These are phyloP conservation scores for Drosophila prolongata DNA, from an alignment of 2,888 invertebrate genomes.

Conservation along the genomic window DNA sequence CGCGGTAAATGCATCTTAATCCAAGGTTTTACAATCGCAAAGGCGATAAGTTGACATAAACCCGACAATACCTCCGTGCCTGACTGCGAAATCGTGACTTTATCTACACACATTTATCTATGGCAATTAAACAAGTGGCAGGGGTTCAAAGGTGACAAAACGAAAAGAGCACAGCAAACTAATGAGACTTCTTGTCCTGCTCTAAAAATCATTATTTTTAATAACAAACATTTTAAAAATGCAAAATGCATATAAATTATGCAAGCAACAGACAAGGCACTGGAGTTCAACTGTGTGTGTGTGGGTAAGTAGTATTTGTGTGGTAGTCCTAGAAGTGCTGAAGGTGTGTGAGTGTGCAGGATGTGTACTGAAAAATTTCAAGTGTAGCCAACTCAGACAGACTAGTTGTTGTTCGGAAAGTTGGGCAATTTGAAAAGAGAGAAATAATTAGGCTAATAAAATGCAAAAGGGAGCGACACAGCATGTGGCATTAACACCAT, in stretches of 20 bases:
- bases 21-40: constrained; percentile 12
- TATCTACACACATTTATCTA: constrained; percentile 21
- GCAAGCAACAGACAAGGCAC: constrained; percentile 56
- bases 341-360: constrained; percentile 59
- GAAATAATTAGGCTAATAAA: constrained; percentile 51
- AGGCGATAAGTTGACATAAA: constrained; percentile 33
- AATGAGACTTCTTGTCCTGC: constrained; percentile 55
- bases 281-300: constrained; percentile 20
- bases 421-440: constrained; percentile 44
- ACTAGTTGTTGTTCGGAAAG: constrained; percentile 29
- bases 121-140: constrained; percentile 22
- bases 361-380: constrained; percentile 55
- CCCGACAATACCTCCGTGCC: constrained; percentile 23
- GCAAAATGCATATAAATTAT: constrained; percentile 64
- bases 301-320: constrained; percentile 11
- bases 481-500: constrained; percentile 45
- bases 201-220: constrained; percentile 66
- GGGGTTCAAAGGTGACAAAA: constrained; percentile 14
- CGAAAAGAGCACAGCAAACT: constrained; percentile 29
- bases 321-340: constrained; percentile 39
- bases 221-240: constrained; percentile 52
- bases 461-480: constrained; percentile 29
- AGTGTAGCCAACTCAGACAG: constrained; percentile 57
- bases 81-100: constrained; percentile 19
- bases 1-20: constrained; percentile 13